Evolutionary conservation across 2,113 vertebrate species (phyloP).

Genomic region (Mungos mungo): DNA sequence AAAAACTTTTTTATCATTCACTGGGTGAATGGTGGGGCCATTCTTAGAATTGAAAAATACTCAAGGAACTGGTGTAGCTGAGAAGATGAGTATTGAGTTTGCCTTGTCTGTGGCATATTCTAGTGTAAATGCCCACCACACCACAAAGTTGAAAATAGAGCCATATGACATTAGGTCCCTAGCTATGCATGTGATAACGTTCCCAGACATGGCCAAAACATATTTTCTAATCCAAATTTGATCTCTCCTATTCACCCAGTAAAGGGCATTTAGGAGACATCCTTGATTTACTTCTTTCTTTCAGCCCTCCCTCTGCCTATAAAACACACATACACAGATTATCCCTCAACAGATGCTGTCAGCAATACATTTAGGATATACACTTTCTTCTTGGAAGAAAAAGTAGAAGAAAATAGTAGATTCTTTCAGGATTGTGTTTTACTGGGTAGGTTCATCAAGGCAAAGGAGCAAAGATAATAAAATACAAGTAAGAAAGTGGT

Average conservation of each 20-base stretch:
- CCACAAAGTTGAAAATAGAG: not conserved
- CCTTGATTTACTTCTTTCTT: not conserved
- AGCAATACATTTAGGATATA: not conserved
- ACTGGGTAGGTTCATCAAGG: not conserved
- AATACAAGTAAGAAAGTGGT: not conserved
- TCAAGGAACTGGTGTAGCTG: not conserved
- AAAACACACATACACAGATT: not conserved
- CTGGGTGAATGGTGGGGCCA: not conserved
- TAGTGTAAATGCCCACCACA: not conserved
- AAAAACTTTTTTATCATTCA: not conserved
- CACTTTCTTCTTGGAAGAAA: not conserved
- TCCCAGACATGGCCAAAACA: not conserved
- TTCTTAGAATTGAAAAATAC: not conserved
- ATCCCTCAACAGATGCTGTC: not conserved
- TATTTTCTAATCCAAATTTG: not conserved
- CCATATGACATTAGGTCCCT: not conserved
- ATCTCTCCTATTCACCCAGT: not conserved
- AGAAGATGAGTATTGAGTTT: not conserved
- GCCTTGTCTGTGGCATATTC: not conserved
- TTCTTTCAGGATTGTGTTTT: not conserved
- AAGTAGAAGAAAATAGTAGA: not conserved
- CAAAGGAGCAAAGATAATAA: not conserved
- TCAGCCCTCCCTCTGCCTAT: not conserved
- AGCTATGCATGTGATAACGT: not conserved
- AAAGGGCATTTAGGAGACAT: not conserved